These are phyloP conservation scores for Heliconius hewitsoni DNA, from an alignment of 1,140 invertebrate species.

Conservation along the genomic window DNA sequence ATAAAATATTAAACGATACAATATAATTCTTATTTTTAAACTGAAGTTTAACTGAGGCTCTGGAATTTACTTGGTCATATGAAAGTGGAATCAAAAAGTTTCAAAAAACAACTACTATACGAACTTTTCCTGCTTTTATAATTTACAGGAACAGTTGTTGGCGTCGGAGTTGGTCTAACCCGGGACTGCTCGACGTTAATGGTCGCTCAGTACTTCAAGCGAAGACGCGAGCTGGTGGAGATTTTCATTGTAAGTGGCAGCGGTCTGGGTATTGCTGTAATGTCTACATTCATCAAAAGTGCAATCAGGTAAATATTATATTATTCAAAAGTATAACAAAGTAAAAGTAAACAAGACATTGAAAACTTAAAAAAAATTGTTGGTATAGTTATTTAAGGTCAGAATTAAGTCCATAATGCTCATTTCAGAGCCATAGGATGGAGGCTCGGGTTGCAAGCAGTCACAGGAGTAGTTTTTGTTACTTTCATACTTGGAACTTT, in stretches of 20 bases:
- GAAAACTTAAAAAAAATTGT: too few species aligned
- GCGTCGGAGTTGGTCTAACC: constrained; percentile 91
- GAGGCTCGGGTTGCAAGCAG: constrained; percentile 91
- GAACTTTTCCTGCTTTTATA: constrained; percentile 5
- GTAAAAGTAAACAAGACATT: too few species aligned
- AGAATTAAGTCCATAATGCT: background rate
- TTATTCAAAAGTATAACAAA: too few species aligned
- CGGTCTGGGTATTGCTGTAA: constrained; percentile 91
- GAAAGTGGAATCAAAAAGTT: too few species aligned
- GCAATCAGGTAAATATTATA: constrained; percentile 86
- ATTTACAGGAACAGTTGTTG: constrained; percentile 83
- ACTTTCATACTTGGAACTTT: constrained; percentile 94
- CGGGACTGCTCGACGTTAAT: constrained; percentile 93
- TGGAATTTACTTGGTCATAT: background rate
- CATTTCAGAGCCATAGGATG: constrained; percentile 91
- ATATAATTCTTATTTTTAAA: background rate
- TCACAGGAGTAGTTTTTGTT: constrained; percentile 91
- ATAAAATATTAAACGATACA: background rate
- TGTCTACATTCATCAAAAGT: constrained; percentile 90
- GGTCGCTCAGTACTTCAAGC: constrained; percentile 95
- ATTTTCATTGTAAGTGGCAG: constrained; percentile 93
- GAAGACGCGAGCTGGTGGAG: constrained; percentile 91
- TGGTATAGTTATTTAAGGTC: background rate
- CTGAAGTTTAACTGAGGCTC: background rate
- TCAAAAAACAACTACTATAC: background rate